Evolutionary conservation across 1,140 invertebrate genomes (phyloP).

Genomic region (Heliconius eleuchia): DNA sequence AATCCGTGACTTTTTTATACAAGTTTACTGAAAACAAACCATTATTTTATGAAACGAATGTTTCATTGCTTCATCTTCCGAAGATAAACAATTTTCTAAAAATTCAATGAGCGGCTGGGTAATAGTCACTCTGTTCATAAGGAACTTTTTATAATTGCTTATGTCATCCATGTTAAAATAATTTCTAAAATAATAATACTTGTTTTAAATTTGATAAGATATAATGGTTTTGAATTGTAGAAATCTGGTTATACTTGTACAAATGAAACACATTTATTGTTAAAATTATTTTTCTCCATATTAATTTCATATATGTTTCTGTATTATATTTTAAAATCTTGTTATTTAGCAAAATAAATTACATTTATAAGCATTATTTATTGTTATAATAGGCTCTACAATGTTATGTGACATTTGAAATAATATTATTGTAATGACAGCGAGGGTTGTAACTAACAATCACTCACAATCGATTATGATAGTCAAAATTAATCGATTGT

Average conservation of each 20-base stretch:
- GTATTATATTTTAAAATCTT: too few relatives aligned
- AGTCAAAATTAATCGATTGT: background rate
- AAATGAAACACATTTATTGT: too few relatives aligned
- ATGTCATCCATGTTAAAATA: slow-evolving; percentile 13
- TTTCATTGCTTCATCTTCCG: slow-evolving; percentile 54
- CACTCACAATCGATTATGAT: background rate
- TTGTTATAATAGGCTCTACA: too few relatives aligned
- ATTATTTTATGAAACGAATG: slow-evolving; percentile 67
- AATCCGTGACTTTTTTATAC: background rate
- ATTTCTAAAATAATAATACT: too few relatives aligned
- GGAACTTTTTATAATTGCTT: slow-evolving; percentile 54
- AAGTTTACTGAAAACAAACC: background rate
- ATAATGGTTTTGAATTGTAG: background rate
- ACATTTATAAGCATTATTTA: too few relatives aligned
- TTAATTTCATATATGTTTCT: too few relatives aligned
- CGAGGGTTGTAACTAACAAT: background rate
- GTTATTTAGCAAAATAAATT: too few relatives aligned
- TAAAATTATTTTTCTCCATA: too few relatives aligned
- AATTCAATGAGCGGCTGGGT: slow-evolving; percentile 42
- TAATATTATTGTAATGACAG: background rate
- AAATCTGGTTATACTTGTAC: too few relatives aligned
- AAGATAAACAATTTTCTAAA: slow-evolving; percentile 54
- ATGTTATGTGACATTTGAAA: too few relatives aligned
- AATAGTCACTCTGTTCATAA: slow-evolving; percentile 55
- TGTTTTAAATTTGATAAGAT: background rate